Evolutionary conservation across 1,140 invertebrate genomes (phyloP), one percentile per base, ranked within the genome.

Genomic region (Drosophila athabasca): DNA sequence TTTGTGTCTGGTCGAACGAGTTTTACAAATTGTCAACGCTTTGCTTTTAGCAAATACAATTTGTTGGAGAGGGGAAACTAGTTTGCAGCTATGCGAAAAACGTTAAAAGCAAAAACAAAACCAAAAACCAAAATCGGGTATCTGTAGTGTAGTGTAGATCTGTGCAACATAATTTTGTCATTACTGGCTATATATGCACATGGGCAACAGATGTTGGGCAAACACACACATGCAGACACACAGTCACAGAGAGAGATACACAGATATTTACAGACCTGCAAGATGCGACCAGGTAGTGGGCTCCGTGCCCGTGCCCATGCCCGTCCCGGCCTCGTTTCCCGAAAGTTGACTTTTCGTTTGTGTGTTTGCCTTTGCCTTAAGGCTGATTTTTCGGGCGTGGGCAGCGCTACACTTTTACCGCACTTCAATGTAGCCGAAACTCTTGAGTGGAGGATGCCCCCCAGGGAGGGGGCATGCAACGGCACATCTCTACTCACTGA

Each of bases 131-230:
- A 6, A 44, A 35, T 70, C 51, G 52, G 64, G 22, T 76, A 68
- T 59, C 70, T 66, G 48, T 57, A 31, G 31, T 39, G 11, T 39
- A 11, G 35, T 76, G 53, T 61, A 44, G 65, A 58, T 67, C 65
- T 83, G 80, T 84, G 79, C 83, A 87, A 88, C 83, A 88, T 89
- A 88, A 88, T 88, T 88, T 88, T 88, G 83, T 88, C 83, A 88
- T 88, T 88, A 88, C 51, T 66, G 26, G 44, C 50, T 64, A 11
- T 35, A 68, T 73, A 79, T 88, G 79, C 83, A 88, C 83, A 83
- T 88, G 83, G 79, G 62, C 67, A 89, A 83, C 83, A 88, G 83
- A 88, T 88, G 83, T 88, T 88, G 59, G 54, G 58, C 57, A 82
- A 87, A 87, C 57, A 76, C 78, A 49, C 51, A 65, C 61, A 52